phyloP scores from a whole-genome alignment of 2,797 vertebrate genomes.

The Clamator glandarius region DNA sequence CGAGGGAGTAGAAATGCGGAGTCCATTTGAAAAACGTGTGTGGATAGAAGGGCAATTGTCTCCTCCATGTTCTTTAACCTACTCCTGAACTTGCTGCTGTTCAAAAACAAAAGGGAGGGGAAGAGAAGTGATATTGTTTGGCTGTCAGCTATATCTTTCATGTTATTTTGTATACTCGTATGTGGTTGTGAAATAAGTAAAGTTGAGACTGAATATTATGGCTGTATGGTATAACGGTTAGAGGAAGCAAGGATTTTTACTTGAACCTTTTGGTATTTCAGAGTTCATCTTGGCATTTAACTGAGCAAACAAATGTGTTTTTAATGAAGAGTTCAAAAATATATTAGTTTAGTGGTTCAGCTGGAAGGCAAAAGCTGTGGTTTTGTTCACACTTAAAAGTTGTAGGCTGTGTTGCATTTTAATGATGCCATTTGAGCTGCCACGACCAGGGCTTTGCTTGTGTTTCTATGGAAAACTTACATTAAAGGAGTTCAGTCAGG shows the following conservation, averaged over 20 bases:
- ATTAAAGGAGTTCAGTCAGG: background rate
- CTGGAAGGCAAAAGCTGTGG: conserved; percentile 54
- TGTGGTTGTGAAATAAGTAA: background rate
- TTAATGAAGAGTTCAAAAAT: conserved; percentile 56
- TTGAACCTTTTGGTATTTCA: conserved; percentile 22
- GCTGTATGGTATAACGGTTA: background rate
- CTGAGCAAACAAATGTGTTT: conserved; percentile 63
- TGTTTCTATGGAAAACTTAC: background rate
- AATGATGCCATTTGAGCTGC: conserved; percentile 28
- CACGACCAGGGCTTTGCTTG: background rate
- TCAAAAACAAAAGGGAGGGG: background rate
- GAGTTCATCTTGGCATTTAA: conserved; percentile 43
- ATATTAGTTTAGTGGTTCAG: conserved; percentile 58
- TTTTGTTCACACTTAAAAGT: conserved; percentile 60
- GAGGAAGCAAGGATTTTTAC: background rate
- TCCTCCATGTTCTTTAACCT: background rate
- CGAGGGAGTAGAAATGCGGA: background rate
- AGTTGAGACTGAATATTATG: background rate
- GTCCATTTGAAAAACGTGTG: background rate
- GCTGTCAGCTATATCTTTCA: background rate
- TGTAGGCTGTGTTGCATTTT: conserved; percentile 53
- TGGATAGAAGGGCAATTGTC: background rate
- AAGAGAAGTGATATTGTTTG: background rate
- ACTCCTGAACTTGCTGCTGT: background rate
- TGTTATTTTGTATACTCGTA: background rate